Base-by-base conservation (phyloP, 2,888 invertebrate genomes). In the Nymphalis urticae region DNA sequence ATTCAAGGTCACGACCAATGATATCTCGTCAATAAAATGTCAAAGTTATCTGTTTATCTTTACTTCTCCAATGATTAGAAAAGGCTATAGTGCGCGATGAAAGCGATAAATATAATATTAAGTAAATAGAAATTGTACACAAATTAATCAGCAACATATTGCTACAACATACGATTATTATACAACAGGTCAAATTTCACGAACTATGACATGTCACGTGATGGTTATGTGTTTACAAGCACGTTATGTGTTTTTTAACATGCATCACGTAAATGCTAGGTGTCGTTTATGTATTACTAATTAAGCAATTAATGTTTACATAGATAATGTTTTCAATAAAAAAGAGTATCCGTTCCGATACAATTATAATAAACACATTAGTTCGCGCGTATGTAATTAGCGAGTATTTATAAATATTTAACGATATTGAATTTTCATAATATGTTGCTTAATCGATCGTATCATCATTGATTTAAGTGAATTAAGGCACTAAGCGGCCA, bases 401-500 rank as follows among this genome's bases (percentile, higher is more conserved):
- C 50, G 8, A 9, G 6, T 51, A 7, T 19, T 21, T 10, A 51
- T 51, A 51, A 51, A 19, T n/a, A 51, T 51, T 19, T 51, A 19
- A 51, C 13, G 9, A 21, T 8, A 4, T 24, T 19, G 16, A 19
- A 58, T n/a, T 56, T n/a, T 42, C 19, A 42, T 58, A 36, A 42
- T 19, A 19, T 13, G 27, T n/a, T 36, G 58, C 42, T 58, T 58
- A n/a, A 42, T 58, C 42, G 36, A 58, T 58, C 58, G 58, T n/a
- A 56, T 56, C 19, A 48, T 13, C 17, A 24, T 24, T 24, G 48
- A 59, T 51, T 48, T 66, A 62, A 54, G 7, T 5, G 47, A 32
- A 53, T 21, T 60, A 61, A 27, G 21, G 48, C 58, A 42, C 58
- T 66, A 66, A 61, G 24, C 48, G 16, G 13, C 48, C 58, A 53